Conservation (phyloP, 23 tunicate genomes). For the Halocynthia aurantium region DNA sequence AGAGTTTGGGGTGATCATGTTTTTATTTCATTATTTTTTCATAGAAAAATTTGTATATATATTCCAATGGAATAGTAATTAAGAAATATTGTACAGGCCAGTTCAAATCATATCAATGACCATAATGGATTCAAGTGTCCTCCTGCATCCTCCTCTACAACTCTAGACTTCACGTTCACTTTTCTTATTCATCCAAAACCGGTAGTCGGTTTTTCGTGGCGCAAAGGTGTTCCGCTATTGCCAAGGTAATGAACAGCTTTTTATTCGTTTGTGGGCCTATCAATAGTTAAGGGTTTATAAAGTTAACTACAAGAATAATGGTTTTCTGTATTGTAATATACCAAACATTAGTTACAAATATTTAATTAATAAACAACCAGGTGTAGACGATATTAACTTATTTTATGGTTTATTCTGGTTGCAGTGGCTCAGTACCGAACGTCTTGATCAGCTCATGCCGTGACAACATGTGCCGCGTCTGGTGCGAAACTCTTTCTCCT, state of each 20-base stretch:
- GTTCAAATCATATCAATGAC: conserved; percentile 2
- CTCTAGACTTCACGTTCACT: conserved; percentile 65
- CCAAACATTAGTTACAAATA: no score
- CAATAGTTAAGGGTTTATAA: no score
- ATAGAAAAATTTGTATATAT: not conserved
- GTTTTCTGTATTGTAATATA: no score
- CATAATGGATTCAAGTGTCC: not conserved
- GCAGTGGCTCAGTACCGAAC: conserved; percentile 36
- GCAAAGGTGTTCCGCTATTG: conserved; percentile 41
- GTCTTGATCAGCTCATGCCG: conserved; percentile 65
- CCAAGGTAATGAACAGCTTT: not conserved
- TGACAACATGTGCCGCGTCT: conserved; percentile 82
- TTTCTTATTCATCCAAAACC: conserved; percentile 77
- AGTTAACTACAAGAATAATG: no score
- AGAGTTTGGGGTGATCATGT: no score
- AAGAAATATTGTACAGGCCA: not conserved
- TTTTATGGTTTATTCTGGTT: not conserved
- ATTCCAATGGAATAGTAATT: not conserved
- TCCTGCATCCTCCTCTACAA: not conserved
- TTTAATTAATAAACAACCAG: no score
- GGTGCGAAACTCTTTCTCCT: conserved; percentile 80
- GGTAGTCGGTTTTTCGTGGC: conserved; percentile 81
- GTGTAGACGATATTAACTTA: not conserved
- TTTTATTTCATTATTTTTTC: not conserved
- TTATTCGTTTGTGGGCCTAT: no score